A percentile compares a stretch with the other conserved stretches of the same genome.
phyloP scores from a whole-genome alignment of 2,888 invertebrate genomes.

The Drosophila birchii region DNA sequence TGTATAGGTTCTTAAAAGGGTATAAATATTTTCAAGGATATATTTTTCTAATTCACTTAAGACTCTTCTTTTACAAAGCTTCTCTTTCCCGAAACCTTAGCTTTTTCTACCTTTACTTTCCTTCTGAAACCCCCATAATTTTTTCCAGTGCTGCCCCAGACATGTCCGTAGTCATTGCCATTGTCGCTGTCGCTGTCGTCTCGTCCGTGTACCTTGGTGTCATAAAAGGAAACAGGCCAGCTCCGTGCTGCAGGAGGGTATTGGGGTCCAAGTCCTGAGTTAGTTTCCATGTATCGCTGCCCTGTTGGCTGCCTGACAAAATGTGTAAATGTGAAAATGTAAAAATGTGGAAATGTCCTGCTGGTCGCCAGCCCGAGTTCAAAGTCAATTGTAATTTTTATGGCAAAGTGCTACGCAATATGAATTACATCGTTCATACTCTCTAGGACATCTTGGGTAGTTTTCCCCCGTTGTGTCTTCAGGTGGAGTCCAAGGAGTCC shows the following conservation, averaged over 20 bases:
- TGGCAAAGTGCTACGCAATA: constrained; percentile 70
- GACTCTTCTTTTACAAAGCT: not conserved
- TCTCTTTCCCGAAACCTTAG: accelerated
- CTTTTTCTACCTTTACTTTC: not conserved
- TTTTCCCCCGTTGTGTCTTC: not conserved
- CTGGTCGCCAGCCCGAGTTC: constrained; percentile 66
- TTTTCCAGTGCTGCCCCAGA: constrained; percentile 11
- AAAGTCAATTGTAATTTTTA: constrained; percentile 79
- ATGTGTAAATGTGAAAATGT: constrained; percentile 37
- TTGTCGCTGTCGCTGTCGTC: constrained; percentile 42
- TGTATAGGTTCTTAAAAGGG: no score
- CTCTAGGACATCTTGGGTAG: constrained; percentile 10
- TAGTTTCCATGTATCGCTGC: constrained; percentile 71
- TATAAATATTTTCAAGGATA: no score
- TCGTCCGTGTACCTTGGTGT: constrained; percentile 68
- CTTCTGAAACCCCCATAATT: not conserved
- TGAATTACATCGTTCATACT: constrained; percentile 56
- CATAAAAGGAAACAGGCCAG: constrained; percentile 75
- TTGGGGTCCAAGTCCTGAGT: constrained; percentile 55
- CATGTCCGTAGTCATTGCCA: constrained; percentile 32
- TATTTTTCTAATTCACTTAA: not conserved
- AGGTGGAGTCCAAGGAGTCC: constrained; percentile 21
- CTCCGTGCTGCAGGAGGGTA: constrained; percentile 52
- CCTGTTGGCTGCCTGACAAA: constrained; percentile 73
- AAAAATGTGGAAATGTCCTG: constrained; percentile 61